Evolutionary conservation across 2,797 vertebrate species (phyloP).

Genomic region (Gallirallus australis): DNA sequence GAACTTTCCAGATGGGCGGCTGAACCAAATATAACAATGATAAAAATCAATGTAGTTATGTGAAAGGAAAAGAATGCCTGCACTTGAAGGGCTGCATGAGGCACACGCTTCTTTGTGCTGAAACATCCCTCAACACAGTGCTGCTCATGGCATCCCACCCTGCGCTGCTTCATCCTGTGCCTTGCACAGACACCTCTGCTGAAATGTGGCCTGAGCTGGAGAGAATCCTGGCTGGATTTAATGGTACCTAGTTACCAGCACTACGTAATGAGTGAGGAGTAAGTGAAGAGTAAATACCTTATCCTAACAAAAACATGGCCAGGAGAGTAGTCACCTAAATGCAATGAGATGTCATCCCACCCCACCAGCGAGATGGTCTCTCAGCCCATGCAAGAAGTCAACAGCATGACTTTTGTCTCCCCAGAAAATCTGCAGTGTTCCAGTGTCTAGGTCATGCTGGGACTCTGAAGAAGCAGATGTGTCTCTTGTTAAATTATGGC

Average conservation of each 20-base stretch:
- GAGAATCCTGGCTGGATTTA: not conserved
- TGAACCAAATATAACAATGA: conserved; percentile 74
- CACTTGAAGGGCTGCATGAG: not conserved
- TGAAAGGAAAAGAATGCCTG: conserved; percentile 36
- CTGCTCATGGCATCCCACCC: not conserved
- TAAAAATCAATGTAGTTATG: conserved; percentile 72
- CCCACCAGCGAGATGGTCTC: not conserved
- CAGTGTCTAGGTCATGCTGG: not conserved
- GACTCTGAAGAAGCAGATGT: not conserved
- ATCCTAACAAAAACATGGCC: not conserved
- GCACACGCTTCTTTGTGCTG: not conserved
- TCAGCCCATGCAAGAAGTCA: not conserved
- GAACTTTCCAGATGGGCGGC: conserved; percentile 74
- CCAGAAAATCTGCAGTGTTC: not conserved
- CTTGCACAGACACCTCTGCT: not conserved
- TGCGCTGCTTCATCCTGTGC: fast-evolving
- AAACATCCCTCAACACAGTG: not conserved
- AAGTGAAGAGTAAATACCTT: not conserved
- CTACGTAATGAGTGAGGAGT: not conserved
- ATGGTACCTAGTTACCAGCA: not conserved
- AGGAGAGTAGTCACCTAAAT: not conserved
- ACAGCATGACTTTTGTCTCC: not conserved
- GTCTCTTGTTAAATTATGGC: not conserved
- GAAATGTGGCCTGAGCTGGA: not conserved
- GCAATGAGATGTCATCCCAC: not conserved